A percentile compares a stretch with the other conserved stretches of the same genome.
Evolutionary conservation across 1,140 invertebrate genomes (phyloP).

Genomic region (Trichonephila clavata): DNA sequence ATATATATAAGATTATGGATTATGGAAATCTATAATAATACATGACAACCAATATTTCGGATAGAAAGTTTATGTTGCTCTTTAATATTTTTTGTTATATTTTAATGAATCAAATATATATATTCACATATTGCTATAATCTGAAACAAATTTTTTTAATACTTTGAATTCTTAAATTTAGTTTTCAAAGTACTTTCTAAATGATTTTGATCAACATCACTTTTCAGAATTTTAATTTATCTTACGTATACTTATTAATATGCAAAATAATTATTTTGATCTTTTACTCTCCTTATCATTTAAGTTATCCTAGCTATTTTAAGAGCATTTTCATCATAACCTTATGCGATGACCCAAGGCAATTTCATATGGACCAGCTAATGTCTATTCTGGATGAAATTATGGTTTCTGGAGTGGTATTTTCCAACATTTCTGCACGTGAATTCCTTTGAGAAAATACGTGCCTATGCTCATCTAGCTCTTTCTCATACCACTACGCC

Average conservation of each 20-base stretch:
- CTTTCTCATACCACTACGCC: neutral
- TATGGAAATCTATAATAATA: no score
- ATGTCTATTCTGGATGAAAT: neutral
- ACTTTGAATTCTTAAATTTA: neutral
- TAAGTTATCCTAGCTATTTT: neutral
- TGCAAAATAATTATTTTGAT: neutral
- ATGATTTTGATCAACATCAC: neutral
- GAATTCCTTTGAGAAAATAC: constrained; percentile 5
- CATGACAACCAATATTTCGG: no score
- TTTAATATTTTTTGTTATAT: no score
- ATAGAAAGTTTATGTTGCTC: no score
- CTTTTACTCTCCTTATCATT: neutral
- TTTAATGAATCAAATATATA: no score
- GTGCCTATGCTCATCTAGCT: neutral
- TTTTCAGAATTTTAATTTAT: neutral
- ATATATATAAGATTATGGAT: no score
- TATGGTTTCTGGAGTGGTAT: neutral
- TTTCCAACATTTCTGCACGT: neutral
- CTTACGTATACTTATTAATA: neutral
- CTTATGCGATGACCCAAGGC: neutral
- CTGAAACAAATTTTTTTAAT: neutral
- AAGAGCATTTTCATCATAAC: neutral
- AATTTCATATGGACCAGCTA: neutral
- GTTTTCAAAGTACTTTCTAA: neutral
- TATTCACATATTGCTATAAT: neutral